These are phyloP conservation scores for Nettapus auritus DNA, from an alignment of 2,113 vertebrate genomes.

Conservation along the genomic window DNA sequence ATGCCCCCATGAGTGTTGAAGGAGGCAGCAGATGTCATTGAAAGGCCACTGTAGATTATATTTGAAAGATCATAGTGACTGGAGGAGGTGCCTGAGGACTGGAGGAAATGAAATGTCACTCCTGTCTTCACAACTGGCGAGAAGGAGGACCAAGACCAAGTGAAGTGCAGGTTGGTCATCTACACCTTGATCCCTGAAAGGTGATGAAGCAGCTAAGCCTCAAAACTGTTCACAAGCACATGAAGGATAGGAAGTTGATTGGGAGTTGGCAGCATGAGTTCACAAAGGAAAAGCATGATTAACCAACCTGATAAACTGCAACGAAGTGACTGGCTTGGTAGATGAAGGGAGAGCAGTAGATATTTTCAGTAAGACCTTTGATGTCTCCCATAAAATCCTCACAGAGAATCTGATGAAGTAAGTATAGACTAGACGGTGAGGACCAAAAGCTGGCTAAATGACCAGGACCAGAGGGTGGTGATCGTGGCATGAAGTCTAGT, in stretches of 20 bases:
- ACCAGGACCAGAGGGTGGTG: neutral
- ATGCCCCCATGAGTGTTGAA: fast-evolving
- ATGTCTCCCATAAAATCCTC: neutral
- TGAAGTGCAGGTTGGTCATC: neutral
- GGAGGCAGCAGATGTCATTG: neutral
- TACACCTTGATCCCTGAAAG: neutral
- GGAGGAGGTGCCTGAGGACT: neutral
- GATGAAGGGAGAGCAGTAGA: neutral
- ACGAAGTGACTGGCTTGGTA: neutral
- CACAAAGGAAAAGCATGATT: neutral
- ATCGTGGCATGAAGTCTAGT: neutral
- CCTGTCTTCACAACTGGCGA: neutral
- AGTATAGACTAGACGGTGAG: neutral
- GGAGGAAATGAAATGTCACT: neutral
- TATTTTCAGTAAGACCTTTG: neutral
- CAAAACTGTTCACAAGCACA: neutral
- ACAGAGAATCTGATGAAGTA: neutral
- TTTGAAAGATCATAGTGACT: neutral
- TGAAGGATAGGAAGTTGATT: neutral
- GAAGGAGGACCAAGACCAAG: neutral
- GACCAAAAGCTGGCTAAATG: neutral
- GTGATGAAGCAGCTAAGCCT: neutral
- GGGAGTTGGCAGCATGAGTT: neutral
- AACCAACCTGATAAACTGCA: neutral
- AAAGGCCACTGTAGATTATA: neutral